Percentiles rank a stretch among this genome's conserved stretches.
These are phyloP conservation scores for Electrona antarctica DNA, from an alignment of 2,113 vertebrate genomes.

Conservation along the genomic window DNA sequence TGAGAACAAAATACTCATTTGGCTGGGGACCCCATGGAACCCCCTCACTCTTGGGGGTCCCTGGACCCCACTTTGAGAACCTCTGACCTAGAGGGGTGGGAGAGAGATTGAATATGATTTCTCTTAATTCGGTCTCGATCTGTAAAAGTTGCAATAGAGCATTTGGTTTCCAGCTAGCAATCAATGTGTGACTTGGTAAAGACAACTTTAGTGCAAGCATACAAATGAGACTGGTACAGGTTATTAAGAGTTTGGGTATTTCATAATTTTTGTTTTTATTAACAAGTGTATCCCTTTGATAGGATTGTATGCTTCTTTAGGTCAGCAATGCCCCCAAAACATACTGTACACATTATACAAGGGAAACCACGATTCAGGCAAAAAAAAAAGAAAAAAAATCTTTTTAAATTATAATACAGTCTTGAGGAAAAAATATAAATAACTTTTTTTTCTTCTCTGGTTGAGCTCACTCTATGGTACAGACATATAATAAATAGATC, in stretches of 20 bases:
- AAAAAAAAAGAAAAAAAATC: slow-evolving; percentile 85
- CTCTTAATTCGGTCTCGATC: no score
- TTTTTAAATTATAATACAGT: slow-evolving; percentile 91
- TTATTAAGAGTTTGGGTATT: slow-evolving; percentile 49
- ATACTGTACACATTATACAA: slow-evolving; percentile 96
- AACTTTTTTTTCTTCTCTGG: slow-evolving; percentile 83
- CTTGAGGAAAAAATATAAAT: slow-evolving; percentile 99
- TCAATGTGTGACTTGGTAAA: no score
- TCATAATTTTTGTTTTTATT: slow-evolving; percentile 85
- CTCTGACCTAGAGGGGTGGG: no score
- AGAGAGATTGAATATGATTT: no score
- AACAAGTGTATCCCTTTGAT: slow-evolving; percentile 95
- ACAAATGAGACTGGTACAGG: not conserved
- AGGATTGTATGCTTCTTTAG: slow-evolving; percentile 91
- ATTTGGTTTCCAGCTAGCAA: no score
- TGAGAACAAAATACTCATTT: no score
- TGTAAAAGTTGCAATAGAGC: no score
- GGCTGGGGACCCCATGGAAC: no score
- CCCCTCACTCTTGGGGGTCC: no score
- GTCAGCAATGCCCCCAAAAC: slow-evolving; percentile 90
- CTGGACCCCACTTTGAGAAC: no score
- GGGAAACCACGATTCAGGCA: slow-evolving; percentile 85
- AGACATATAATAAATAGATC: slow-evolving; percentile 98
- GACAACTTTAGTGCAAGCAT: not conserved
- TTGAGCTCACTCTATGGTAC: slow-evolving; percentile 91